A percentile compares a stretch with the other conserved stretches of the same genome.
phyloP scores from a whole-genome alignment of 53 echinoderm and acorn worm genomes.

The Actinopyga echinites region DNA sequence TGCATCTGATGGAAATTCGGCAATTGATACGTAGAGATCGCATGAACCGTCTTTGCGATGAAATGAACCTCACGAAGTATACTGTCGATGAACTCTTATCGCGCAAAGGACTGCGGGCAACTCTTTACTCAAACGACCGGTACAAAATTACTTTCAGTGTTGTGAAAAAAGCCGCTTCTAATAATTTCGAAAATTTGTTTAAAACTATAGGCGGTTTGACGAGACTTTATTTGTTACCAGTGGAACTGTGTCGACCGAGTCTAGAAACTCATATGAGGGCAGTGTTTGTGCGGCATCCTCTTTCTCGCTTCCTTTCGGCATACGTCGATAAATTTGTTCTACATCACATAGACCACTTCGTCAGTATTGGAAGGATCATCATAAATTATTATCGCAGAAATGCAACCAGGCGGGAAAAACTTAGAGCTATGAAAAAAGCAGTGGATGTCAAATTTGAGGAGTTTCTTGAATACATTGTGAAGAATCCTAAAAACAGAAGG shows the following conservation, averaged over 20 bases:
- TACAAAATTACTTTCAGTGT: constrained; percentile 12
- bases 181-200: constrained; percentile 22
- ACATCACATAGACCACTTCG: constrained; percentile 30
- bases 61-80: background rate
- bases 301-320: constrained; percentile 26
- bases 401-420: background rate
- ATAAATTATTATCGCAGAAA: constrained; percentile 5
- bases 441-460: constrained; percentile 22
- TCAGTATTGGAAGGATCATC: constrained; percentile 9
- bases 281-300: constrained; percentile 25
- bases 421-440: background rate
- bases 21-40: constrained; percentile 27
- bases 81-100: constrained; percentile 9
- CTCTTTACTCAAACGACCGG: constrained; percentile 14
- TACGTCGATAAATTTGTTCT: constrained; percentile 29
- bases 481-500: background rate
- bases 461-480: constrained; percentile 3
- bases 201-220: constrained; percentile 14
- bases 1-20: constrained; percentile 16
- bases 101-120: constrained; percentile 26
- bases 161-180: constrained; percentile 40
- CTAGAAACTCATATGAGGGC: background rate
- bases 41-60: background rate
- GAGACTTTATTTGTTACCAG: background rate
- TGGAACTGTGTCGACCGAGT: background rate